Evolutionary conservation across 2,113 vertebrate genomes (phyloP).

Genomic region (Pelvicachromis taeniatus): DNA sequence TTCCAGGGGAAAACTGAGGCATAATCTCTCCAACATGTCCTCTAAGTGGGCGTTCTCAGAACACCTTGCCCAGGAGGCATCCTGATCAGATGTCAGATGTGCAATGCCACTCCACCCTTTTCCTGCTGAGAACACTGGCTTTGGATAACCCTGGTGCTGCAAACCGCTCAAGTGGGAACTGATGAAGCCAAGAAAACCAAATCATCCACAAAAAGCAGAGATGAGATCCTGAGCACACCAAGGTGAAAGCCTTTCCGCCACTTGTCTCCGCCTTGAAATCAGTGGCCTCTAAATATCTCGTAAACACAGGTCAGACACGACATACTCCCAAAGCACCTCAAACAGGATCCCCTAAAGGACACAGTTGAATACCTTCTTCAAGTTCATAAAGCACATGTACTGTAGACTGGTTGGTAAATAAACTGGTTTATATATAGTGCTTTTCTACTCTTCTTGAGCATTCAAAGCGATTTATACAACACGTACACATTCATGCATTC

Average conservation of each 20-base stretch:
- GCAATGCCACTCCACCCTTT: not conserved
- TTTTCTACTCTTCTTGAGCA: not conserved
- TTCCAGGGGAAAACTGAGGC: not conserved
- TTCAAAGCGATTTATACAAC: not conserved
- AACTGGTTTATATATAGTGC: not conserved
- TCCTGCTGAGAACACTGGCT: not conserved
- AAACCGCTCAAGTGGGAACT: not conserved
- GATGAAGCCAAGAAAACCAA: not conserved
- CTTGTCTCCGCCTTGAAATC: not conserved
- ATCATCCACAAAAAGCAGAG: not conserved
- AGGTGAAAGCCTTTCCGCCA: not conserved
- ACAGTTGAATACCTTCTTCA: not conserved
- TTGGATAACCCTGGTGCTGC: not conserved
- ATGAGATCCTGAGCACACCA: not conserved
- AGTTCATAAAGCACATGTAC: not conserved
- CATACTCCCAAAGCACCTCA: not conserved
- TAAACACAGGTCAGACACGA: not conserved
- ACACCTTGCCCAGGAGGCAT: not conserved
- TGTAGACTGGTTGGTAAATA: not conserved
- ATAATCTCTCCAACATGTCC: not conserved
- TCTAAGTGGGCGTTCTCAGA: not conserved
- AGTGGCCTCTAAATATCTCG: not conserved
- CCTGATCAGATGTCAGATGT: not conserved
- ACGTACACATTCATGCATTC: not conserved
- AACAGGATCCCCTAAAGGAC: not conserved